Percentiles rank a stretch among this genome's conserved stretches.
Conservation (phyloP, 2,113 vertebrate species). For the Emydocephalus ijimae region DNA sequence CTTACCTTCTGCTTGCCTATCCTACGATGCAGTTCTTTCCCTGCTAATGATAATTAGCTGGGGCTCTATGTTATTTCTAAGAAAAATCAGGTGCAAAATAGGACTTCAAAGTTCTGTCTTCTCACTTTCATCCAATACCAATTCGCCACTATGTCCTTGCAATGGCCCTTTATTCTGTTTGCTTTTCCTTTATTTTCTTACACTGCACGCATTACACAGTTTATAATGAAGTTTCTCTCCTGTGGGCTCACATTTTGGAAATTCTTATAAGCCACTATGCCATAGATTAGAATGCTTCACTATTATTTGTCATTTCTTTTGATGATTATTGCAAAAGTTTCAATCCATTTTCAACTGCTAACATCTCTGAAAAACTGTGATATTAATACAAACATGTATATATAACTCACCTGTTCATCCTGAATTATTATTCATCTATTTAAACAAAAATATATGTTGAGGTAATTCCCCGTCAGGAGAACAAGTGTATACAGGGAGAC, state of each 20-base stretch:
- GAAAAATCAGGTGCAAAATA: background rate
- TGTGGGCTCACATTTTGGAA: background rate
- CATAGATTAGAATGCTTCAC: background rate
- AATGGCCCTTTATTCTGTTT: background rate
- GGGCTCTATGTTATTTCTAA: background rate
- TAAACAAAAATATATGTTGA: background rate
- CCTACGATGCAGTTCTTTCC: background rate
- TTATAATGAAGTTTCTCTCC: background rate
- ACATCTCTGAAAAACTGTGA: background rate
- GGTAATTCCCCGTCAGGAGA: too few species aligned
- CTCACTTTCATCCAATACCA: background rate
- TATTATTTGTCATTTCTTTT: background rate
- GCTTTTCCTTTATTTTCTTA: background rate
- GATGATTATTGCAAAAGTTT: background rate
- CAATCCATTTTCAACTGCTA: background rate
- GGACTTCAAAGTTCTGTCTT: background rate
- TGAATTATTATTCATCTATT: slow-evolving; percentile 12
- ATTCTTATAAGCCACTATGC: background rate
- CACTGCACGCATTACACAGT: background rate
- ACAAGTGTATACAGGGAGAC: too few species aligned
- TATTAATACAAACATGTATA: background rate
- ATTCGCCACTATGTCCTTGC: background rate
- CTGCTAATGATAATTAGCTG: background rate
- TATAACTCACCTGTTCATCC: background rate
- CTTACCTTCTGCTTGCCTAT: background rate